phyloP scores from a whole-genome alignment of 2,113 vertebrate genomes.

The Engystomops pustulosus region DNA sequence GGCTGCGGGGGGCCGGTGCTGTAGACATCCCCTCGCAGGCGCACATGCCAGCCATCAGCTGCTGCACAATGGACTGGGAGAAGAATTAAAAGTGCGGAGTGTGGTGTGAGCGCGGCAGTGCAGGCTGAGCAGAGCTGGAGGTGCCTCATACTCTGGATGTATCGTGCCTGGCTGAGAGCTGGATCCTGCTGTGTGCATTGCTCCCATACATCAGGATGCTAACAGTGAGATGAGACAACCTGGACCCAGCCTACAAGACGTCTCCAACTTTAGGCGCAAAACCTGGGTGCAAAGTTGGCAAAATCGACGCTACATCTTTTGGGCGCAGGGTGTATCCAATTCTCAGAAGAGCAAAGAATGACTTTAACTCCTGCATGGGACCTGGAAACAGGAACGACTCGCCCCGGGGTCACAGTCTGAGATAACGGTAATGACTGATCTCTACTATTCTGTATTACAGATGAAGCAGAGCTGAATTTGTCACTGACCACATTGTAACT shows the following conservation, averaged over 20 bases:
- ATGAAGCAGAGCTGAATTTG: not conserved
- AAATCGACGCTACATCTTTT: not conserved
- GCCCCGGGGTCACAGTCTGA: not conserved
- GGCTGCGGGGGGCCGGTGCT: not conserved
- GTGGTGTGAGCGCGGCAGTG: not conserved
- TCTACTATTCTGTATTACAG: not conserved
- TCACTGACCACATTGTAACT: not conserved
- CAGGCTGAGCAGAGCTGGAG: not conserved
- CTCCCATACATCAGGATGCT: not conserved
- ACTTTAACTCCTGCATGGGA: conserved; percentile 33
- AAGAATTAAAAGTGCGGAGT: conserved; percentile 24
- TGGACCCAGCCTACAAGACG: not conserved
- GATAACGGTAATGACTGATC: conserved; percentile 28
- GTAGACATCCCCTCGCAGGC: no score
- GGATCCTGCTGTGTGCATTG: conserved; percentile 26
- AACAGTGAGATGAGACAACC: not conserved
- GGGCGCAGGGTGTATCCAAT: not conserved
- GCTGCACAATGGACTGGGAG: conserved; percentile 22
- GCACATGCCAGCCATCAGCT: conserved; percentile 1
- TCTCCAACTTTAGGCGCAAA: not conserved
- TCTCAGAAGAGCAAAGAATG: not conserved
- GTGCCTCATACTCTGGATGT: not conserved
- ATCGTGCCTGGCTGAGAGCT: conserved; percentile 46
- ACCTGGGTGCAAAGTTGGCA: conserved; percentile 45
- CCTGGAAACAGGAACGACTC: not conserved